Evolutionary conservation across 2,888 invertebrate genomes (phyloP).

Genomic region (Plebejus argus): DNA sequence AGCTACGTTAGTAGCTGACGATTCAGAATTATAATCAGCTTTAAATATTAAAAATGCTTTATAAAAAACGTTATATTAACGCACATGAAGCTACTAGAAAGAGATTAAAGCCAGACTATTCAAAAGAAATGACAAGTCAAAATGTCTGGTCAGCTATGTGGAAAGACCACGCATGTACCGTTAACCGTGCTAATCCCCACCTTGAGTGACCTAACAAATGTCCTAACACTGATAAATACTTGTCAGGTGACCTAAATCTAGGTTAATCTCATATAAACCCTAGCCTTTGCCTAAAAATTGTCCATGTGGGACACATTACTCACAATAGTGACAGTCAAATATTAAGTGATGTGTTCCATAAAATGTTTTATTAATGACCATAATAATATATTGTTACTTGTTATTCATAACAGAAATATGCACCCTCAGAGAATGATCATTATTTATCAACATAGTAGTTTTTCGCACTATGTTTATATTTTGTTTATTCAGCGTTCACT

Average conservation of each 20-base stretch:
- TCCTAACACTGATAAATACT: background rate
- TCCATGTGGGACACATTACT: background rate
- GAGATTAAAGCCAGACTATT: background rate
- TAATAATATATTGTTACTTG: slow-evolving; percentile 13
- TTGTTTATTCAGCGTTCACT: background rate
- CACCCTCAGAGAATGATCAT: background rate
- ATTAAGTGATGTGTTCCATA: background rate
- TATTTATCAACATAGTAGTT: background rate
- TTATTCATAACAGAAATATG: slow-evolving; percentile 5
- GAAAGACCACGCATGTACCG: background rate
- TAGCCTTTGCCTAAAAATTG: background rate
- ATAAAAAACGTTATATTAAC: too few relatives aligned
- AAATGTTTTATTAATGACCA: background rate
- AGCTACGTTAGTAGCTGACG: too few relatives aligned
- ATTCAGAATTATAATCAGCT: too few relatives aligned
- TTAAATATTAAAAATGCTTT: too few relatives aligned
- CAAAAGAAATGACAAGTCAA: background rate
- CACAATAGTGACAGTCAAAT: background rate
- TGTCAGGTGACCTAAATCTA: slow-evolving; percentile 16
- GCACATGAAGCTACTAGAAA: too few relatives aligned
- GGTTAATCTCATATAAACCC: background rate
- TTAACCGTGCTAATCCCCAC: background rate
- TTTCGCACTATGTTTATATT: background rate
- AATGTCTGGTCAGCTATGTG: background rate
- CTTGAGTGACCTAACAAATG: slow-evolving; percentile 10